Conservation (phyloP, 2,797 vertebrate species). For the Heterohyrax brucei region DNA sequence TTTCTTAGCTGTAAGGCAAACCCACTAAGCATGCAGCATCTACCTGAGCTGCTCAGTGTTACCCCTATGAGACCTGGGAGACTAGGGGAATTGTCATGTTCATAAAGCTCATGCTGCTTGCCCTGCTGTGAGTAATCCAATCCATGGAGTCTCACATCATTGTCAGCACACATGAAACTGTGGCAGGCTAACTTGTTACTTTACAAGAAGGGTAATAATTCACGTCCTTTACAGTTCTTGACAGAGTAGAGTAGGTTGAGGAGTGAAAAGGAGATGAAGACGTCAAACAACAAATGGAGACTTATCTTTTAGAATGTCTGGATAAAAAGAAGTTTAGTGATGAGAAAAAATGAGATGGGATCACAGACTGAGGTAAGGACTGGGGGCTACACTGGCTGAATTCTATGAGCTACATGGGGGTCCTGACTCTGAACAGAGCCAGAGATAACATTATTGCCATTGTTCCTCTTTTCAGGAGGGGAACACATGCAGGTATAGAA, state of each 20-base stretch:
- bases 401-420: not conserved
- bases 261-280: constrained; percentile 28
- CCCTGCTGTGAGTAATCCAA: not conserved
- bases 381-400: not conserved
- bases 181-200: not conserved
- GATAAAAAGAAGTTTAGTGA: not conserved
- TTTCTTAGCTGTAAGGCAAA: constrained; percentile 20
- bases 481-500: not conserved
- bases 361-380: not conserved
- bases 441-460: not conserved
- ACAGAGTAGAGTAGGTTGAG: not conserved
- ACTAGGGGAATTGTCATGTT: not conserved
- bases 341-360: constrained; percentile 1
- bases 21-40: not conserved
- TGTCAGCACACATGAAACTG: constrained; percentile 38
- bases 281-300: constrained; percentile 44
- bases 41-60: not conserved
- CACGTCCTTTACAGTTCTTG: constrained; percentile 24
- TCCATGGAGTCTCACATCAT: not conserved
- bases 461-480: not conserved
- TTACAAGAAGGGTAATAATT: constrained; percentile 54
- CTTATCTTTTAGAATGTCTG: constrained; percentile 28
- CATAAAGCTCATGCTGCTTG: not conserved
- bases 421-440: constrained; percentile 11
- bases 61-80: not conserved